Conservation (phyloP, 2,797 vertebrate species). For the Hydrolagus colliei region DNA sequence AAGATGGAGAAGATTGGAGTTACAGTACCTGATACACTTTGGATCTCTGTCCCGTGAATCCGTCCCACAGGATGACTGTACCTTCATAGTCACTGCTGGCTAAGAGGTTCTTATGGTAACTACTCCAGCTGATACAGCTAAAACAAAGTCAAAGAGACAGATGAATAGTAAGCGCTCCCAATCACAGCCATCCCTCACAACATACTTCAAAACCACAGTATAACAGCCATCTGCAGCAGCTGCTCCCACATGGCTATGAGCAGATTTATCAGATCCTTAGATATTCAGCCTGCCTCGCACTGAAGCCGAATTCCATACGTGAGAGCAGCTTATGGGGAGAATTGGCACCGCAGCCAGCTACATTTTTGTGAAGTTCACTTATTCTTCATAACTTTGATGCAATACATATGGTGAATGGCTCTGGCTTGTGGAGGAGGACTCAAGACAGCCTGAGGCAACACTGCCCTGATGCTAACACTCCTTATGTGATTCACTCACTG, state of each 20-base stretch:
- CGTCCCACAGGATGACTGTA: slow-evolving; percentile 98
- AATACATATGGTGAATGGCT: no score
- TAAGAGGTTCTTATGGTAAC: slow-evolving; percentile 96
- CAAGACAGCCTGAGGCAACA: no score
- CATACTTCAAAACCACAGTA: not conserved
- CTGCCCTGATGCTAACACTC: no score
- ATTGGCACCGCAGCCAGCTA: no score
- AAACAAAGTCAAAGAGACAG: slow-evolving; percentile 40
- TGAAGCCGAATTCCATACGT: no score
- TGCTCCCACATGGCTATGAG: not conserved
- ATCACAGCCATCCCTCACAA: not conserved
- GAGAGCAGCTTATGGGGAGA: no score
- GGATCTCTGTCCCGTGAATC: slow-evolving; percentile 93
- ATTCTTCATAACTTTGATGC: no score
- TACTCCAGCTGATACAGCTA: slow-evolving; percentile 99
- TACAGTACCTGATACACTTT: slow-evolving; percentile 91
- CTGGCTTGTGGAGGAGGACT: no score
- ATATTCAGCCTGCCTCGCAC: not conserved
- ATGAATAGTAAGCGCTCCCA: not conserved
- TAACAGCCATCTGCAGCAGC: not conserved
- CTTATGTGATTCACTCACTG: no score
- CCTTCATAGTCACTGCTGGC: slow-evolving; percentile 98
- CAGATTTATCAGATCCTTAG: not conserved
- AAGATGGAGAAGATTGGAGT: slow-evolving; percentile 17
- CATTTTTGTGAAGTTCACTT: no score